Percentiles rank a stretch among this genome's conserved stretches.
Conservation (phyloP, 1,140 invertebrate species). For the Drosophila willistoni region DNA sequence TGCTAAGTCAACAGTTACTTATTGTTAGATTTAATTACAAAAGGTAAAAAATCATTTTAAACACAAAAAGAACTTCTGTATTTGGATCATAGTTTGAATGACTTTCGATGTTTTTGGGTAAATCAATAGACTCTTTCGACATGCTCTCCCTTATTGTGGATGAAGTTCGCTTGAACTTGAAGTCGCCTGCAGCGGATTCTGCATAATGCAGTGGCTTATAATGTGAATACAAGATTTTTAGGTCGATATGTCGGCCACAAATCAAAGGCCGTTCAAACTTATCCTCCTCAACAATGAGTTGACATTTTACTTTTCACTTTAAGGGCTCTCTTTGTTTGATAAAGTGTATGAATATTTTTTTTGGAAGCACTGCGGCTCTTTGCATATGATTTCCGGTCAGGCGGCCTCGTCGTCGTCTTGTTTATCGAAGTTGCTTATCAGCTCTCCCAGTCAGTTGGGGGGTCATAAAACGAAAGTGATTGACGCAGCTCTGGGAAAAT, state of each 20-base stretch:
- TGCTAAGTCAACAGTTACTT: no score
- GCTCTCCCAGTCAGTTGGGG: conserved; percentile 24
- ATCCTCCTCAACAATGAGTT: conserved; percentile 66
- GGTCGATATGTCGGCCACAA: conserved; percentile 53
- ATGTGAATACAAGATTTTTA: conserved; percentile 6
- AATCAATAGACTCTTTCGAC: conserved; percentile 3
- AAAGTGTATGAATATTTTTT: conserved; percentile 41
- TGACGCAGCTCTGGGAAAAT: conserved; percentile 37
- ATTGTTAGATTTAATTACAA: no score
- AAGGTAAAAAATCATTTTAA: no score
- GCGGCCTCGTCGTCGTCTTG: not conserved
- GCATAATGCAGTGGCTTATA: conserved; percentile 50
- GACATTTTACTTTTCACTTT: conserved; percentile 73
- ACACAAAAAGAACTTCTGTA: no score
- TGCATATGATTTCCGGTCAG: conserved; percentile 47
- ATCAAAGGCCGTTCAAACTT: conserved; percentile 65
- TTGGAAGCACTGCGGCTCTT: conserved; percentile 23
- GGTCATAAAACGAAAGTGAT: conserved; percentile 68
- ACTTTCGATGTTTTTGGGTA: no score
- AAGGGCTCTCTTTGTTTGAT: conserved; percentile 69
- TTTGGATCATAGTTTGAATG: no score
- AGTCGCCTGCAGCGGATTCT: conserved; percentile 65
- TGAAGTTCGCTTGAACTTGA: conserved; percentile 75
- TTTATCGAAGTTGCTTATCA: conserved; percentile 53
- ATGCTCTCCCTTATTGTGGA: conserved; percentile 29